These are phyloP conservation scores for Drosophila pseudoobscura DNA, from an alignment of 1,140 invertebrate genomes.

Conservation along the genomic window DNA sequence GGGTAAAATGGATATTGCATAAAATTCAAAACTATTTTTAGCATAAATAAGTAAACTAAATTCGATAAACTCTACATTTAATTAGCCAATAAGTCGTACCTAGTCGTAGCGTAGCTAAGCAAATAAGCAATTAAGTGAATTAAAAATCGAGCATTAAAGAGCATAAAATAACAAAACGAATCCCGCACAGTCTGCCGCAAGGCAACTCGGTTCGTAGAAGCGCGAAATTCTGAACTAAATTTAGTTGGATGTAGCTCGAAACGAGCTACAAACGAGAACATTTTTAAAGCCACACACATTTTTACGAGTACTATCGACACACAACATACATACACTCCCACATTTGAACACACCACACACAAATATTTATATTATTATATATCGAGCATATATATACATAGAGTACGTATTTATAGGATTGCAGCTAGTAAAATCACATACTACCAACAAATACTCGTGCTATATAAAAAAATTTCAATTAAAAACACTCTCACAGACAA, in stretches of 20 bases:
- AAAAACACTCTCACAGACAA: slow-evolving; percentile 26
- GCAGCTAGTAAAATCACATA: slow-evolving; percentile 39
- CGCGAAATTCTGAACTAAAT: slow-evolving; percentile 80
- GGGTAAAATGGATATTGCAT: slow-evolving; percentile 44
- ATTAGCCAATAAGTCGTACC: slow-evolving; percentile 67
- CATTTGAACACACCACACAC: slow-evolving; percentile 22
- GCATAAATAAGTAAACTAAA: slow-evolving; percentile 59
- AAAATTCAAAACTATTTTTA: slow-evolving; percentile 65
- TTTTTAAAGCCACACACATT: slow-evolving; percentile 66
- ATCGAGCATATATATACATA: slow-evolving; percentile 27
- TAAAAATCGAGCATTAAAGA: slow-evolving; percentile 43
- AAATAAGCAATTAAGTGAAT: slow-evolving; percentile 41
- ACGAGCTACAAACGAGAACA: too few relatives aligned
- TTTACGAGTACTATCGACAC: slow-evolving; percentile 45
- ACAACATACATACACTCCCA: slow-evolving; percentile 19
- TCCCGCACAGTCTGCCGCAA: slow-evolving; percentile 31
- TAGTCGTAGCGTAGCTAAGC: slow-evolving; percentile 61
- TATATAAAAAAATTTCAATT: slow-evolving; percentile 59
- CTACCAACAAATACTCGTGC: slow-evolving; percentile 14
- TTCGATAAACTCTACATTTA: slow-evolving; percentile 47
- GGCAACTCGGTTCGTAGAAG: slow-evolving; percentile 60
- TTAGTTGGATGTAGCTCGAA: slow-evolving; percentile 68
- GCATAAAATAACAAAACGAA: slow-evolving; percentile 40
- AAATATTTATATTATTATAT: slow-evolving; percentile 34
- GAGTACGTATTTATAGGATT: slow-evolving; percentile 53